These are phyloP conservation scores for Argynnis bischoffii DNA, from an alignment of 2,888 invertebrate species.

Conservation along the genomic window DNA sequence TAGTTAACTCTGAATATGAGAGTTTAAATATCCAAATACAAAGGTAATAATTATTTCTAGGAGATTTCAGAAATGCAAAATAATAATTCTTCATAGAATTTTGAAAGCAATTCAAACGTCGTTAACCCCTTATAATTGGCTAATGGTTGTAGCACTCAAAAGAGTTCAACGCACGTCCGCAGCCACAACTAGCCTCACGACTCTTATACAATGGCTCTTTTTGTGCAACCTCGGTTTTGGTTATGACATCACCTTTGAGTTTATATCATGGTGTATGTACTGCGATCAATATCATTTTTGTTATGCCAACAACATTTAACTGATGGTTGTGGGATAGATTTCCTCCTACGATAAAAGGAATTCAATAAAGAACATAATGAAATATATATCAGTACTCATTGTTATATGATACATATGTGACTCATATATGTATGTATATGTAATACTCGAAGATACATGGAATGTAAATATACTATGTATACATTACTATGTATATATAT, in stretches of 20 bases:
- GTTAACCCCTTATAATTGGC: slow-evolving; percentile 65
- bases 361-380: neutral
- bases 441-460: too few relatives aligned
- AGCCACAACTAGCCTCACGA: slow-evolving; percentile 72
- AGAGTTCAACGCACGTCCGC: slow-evolving; percentile 79
- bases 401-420: too few relatives aligned
- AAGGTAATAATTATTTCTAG: neutral
- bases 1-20: too few relatives aligned
- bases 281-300: slow-evolving; percentile 24
- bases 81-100: slow-evolving; percentile 26
- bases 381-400: neutral
- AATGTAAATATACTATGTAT: too few relatives aligned
- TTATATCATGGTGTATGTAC: slow-evolving; percentile 34
- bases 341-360: slow-evolving; percentile 2
- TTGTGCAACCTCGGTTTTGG: slow-evolving; percentile 74
- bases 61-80: neutral
- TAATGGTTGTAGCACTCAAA: slow-evolving; percentile 71
- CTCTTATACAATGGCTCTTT: slow-evolving; percentile 77
- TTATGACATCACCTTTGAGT: slow-evolving; percentile 72
- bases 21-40: too few relatives aligned
- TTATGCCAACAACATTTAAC: slow-evolving; percentile 2
- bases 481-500: too few relatives aligned
- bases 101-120: slow-evolving; percentile 54
- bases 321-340: neutral
- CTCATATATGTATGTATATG: too few relatives aligned